Evolutionary conservation across 2,888 invertebrate species (phyloP).

Genomic region (Andricus quercusramuli): DNA sequence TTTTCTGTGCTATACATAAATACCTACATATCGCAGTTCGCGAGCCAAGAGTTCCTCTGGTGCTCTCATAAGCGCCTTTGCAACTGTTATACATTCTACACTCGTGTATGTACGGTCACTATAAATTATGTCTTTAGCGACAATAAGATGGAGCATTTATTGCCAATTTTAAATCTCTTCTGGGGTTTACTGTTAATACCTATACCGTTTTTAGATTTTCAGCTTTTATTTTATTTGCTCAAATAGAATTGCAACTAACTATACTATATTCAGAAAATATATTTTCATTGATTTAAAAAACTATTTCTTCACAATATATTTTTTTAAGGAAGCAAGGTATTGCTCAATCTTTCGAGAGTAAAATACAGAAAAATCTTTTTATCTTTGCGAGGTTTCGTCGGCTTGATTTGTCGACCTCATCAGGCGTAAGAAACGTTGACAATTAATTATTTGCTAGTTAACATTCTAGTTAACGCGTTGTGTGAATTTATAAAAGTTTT

Average conservation of each 20-base stretch:
- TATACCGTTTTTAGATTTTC: not conserved
- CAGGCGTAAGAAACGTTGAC: no score
- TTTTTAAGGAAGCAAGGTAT: no score
- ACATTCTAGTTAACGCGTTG: no score
- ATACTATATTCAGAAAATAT: no score
- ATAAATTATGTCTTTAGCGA: not conserved
- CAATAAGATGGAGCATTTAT: not conserved
- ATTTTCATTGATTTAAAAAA: no score
- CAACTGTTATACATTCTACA: conserved; percentile 9
- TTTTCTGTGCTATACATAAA: not conserved
- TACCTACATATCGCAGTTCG: not conserved
- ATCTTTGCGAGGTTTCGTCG: no score
- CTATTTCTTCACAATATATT: no score
- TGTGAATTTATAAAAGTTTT: no score
- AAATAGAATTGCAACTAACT: not conserved
- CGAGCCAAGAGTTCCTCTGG: not conserved
- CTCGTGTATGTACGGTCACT: not conserved
- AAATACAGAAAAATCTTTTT: no score
- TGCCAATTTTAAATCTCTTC: not conserved
- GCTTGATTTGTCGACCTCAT: no score
- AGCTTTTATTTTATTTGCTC: not conserved
- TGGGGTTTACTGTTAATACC: not conserved
- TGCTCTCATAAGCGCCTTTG: conserved; percentile 28
- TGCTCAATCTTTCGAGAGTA: no score
- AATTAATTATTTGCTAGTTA: no score